These are phyloP conservation scores for Indri indri DNA, from an alignment of 2,113 vertebrate genomes.

Conservation along the genomic window DNA sequence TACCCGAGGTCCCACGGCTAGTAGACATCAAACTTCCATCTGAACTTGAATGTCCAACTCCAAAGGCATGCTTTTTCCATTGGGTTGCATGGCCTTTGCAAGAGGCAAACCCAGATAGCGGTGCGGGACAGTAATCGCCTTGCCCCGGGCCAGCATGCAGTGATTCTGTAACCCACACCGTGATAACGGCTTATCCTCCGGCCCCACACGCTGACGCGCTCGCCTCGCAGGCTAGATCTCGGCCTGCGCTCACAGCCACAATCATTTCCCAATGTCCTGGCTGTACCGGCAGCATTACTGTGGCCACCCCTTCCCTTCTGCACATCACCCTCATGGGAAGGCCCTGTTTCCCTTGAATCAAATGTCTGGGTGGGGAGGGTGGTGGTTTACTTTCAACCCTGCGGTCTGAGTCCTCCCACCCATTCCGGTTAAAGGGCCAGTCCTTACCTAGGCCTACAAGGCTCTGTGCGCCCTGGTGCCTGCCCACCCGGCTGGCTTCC, in stretches of 20 bases:
- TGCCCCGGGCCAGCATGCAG: fast-evolving
- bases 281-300: not conserved
- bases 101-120: not conserved
- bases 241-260: fast-evolving
- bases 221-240: not conserved
- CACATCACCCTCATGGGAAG: fast-evolving
- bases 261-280: not conserved
- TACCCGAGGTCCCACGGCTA: not conserved
- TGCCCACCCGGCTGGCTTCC: not conserved
- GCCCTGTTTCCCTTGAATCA: not conserved
- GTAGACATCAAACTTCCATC: not conserved
- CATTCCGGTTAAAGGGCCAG: not conserved
- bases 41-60: not conserved
- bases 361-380: not conserved
- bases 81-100: not conserved
- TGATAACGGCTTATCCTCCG: not conserved
- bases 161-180: fast-evolving
- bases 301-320: too few species aligned
- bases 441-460: not conserved
- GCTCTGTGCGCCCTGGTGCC: fast-evolving
- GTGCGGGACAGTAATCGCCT: fast-evolving
- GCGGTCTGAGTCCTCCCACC: fast-evolving
- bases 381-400: not conserved
- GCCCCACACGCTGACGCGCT: fast-evolving
- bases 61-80: not conserved